Conservation (phyloP, 2,797 vertebrate species). For the Phoxinus dragarum region DNA sequence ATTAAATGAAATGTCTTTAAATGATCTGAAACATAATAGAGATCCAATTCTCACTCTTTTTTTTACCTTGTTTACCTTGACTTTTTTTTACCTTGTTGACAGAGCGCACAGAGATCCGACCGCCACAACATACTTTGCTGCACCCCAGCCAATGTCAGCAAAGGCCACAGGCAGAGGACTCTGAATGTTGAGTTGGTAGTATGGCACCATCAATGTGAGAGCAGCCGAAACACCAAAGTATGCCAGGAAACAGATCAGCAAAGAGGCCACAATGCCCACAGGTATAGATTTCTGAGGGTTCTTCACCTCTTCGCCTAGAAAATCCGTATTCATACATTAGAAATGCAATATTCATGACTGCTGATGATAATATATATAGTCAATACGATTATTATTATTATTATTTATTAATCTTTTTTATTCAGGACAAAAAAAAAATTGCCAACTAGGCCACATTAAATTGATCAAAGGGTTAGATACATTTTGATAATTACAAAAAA, state of each 20-base stretch:
- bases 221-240: constrained; percentile 89
- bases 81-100: constrained; percentile 80
- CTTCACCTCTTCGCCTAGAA: constrained; percentile 88
- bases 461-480: no score
- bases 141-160: constrained; percentile 80
- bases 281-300: constrained; percentile 87
- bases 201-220: constrained; percentile 91
- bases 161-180: constrained; percentile 87
- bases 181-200: constrained; percentile 80
- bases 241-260: constrained; percentile 87
- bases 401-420: no score
- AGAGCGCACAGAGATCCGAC: constrained; percentile 88
- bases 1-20: not conserved
- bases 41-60: not conserved
- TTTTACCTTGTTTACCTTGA: constrained; percentile 81
- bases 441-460: no score
- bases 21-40: not conserved
- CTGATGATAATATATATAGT: no score
- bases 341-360: not conserved
- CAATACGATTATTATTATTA: no score
- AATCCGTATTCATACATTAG: constrained; percentile 7
- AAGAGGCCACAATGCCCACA: constrained; percentile 81
- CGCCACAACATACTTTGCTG: constrained; percentile 82
- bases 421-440: no score
- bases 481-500: no score